These are phyloP conservation scores for Rousettus leschenaultii DNA, from an alignment of 2,113 vertebrate genomes.

Conservation along the genomic window DNA sequence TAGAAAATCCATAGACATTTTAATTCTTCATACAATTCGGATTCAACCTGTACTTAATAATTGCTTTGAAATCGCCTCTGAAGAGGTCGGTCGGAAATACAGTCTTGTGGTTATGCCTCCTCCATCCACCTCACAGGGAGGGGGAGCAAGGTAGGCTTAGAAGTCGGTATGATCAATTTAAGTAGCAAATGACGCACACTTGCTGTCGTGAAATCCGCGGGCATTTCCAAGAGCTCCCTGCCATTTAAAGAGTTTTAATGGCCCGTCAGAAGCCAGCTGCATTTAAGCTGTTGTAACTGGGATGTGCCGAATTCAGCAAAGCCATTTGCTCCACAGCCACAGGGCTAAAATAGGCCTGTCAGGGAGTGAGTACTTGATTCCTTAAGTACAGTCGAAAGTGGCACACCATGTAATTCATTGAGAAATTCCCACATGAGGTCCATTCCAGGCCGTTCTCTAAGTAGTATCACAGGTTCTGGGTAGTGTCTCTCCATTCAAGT, in stretches of 20 bases:
- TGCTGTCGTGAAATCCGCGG: not conserved
- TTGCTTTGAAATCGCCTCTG: slow-evolving; percentile 24
- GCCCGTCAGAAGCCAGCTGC: not conserved
- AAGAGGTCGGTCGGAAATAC: slow-evolving; percentile 15
- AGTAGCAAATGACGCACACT: not conserved
- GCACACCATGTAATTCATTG: not conserved
- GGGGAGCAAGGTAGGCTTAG: not conserved
- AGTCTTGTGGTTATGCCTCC: not conserved
- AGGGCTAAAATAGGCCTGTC: not conserved
- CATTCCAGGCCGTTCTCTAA: not conserved
- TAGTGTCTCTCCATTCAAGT: not conserved
- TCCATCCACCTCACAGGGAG: not conserved
- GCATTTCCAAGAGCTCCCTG: slow-evolving; percentile 1
- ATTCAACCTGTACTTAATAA: slow-evolving; percentile 20
- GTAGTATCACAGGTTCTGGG: not conserved
- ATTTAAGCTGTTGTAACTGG: not conserved
- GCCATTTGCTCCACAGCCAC: no score
- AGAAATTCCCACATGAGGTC: not conserved
- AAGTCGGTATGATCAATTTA: not conserved
- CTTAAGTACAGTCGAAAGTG: not conserved
- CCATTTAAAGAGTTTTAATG: not conserved
- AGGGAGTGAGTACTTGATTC: not conserved
- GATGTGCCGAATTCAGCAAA: not conserved
- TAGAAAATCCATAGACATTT: slow-evolving; percentile 1
- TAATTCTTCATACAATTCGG: not conserved